phyloP scores from a whole-genome alignment of 2,888 invertebrate genomes.

The Macrosiphum euphorbiae region DNA sequence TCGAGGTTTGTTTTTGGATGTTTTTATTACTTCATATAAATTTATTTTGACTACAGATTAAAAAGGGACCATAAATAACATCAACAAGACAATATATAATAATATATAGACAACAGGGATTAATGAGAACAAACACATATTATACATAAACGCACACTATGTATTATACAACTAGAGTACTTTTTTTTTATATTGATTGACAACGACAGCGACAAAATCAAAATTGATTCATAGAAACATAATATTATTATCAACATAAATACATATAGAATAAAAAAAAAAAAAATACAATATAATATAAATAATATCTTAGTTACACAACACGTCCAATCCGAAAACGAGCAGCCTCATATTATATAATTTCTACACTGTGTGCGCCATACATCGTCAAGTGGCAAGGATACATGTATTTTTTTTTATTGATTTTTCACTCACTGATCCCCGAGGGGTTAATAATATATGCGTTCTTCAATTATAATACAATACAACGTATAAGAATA shows the following conservation, averaged over 20 bases:
- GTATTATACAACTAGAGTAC: not conserved
- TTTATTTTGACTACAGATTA: not conserved
- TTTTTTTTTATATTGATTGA: conserved; percentile 14
- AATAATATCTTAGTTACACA: conserved; percentile 19
- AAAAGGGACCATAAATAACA: conserved; percentile 24
- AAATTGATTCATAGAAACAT: not conserved
- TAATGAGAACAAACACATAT: not conserved
- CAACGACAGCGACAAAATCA: conserved; percentile 16
- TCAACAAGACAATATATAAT: conserved; percentile 32
- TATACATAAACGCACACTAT: not conserved
- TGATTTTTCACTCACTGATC: not conserved
- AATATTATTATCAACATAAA: conserved; percentile 29
- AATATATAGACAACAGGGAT: not conserved
- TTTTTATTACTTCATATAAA: not conserved
- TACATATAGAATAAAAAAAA: conserved; percentile 42
- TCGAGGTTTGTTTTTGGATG: not conserved
- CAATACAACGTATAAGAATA: not conserved
- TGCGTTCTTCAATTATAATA: not conserved
- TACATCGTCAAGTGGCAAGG: not conserved
- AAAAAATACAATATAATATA: conserved; percentile 35
- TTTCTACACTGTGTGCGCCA: not conserved
- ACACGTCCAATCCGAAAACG: conserved; percentile 2
- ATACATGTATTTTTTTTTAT: not conserved
- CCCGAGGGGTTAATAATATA: not conserved
- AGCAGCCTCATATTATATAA: not conserved